Percentiles rank a stretch among this genome's conserved stretches.
phyloP scores from a whole-genome alignment of 2,888 invertebrate species.

The Drosophila trichaetosa region DNA sequence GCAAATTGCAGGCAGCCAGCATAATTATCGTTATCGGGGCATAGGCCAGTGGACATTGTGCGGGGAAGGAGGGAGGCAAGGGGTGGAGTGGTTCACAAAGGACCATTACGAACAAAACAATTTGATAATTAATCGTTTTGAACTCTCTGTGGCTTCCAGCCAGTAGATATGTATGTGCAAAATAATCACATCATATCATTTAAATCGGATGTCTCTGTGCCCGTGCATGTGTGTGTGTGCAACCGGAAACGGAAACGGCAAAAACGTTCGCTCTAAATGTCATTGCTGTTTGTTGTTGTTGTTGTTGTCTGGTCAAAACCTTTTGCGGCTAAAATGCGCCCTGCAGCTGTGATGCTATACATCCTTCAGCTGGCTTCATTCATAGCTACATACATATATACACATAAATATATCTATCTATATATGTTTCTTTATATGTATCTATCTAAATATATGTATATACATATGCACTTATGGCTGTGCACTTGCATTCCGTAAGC shows the following conservation, averaged over 20 bases:
- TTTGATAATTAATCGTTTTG: constrained; percentile 68
- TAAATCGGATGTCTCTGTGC: constrained; percentile 23
- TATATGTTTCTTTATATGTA: neutral
- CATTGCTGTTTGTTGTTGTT: constrained; percentile 5
- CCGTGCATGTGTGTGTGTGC: constrained; percentile 7
- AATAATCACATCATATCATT: constrained; percentile 61
- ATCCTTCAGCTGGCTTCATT: constrained; percentile 3
- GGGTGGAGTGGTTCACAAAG: constrained; percentile 14
- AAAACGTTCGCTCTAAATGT: constrained; percentile 42
- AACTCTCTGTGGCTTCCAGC: constrained; percentile 36
- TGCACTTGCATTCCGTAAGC: constrained; percentile 27
- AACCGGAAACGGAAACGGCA: constrained; percentile 51
- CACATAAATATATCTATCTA: neutral
- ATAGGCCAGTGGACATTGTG: constrained; percentile 21
- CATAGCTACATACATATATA: neutral
- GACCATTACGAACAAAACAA: constrained; percentile 61
- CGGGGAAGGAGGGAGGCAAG: neutral
- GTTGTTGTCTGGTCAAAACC: constrained; percentile 7
- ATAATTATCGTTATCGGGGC: constrained; percentile 58
- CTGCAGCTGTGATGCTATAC: neutral
- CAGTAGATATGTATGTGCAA: constrained; percentile 26
- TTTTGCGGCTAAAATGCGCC: constrained; percentile 6
- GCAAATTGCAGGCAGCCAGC: constrained; percentile 36
- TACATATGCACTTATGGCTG: constrained; percentile 5
- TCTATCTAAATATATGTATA: neutral